These are phyloP conservation scores for Pteruthius melanotis DNA, from an alignment of 2,113 vertebrate genomes.

Conservation along the genomic window DNA sequence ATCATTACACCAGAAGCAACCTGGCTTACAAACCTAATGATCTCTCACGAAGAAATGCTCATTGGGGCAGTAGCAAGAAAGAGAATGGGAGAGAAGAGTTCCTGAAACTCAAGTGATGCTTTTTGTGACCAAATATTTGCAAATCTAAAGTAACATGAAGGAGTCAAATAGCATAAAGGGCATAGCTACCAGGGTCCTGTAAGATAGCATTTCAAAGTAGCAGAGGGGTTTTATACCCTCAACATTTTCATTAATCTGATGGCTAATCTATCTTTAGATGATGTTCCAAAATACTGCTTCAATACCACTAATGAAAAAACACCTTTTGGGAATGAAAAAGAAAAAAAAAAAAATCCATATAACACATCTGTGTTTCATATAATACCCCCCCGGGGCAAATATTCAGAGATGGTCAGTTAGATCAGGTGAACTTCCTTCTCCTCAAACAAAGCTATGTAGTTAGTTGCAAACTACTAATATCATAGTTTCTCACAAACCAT, in stretches of 20 bases:
- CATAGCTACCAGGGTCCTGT: background rate
- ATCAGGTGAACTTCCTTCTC: background rate
- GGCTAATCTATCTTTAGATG: background rate
- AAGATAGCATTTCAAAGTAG: background rate
- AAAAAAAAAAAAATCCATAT: too few species aligned
- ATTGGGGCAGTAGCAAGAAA: background rate
- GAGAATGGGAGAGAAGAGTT: background rate
- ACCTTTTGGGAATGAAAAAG: background rate
- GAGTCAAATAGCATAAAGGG: background rate
- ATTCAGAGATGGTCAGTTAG: background rate
- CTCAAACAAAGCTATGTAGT: background rate
- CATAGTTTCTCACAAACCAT: background rate
- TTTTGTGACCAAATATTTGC: background rate
- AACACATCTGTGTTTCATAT: background rate
- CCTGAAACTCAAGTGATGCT: background rate
- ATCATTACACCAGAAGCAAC: background rate
- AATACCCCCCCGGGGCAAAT: background rate
- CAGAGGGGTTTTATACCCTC: background rate
- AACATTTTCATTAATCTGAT: background rate
- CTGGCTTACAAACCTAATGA: background rate
- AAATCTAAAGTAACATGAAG: background rate
- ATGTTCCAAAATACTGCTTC: background rate
- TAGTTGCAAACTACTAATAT: background rate
- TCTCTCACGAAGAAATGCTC: background rate
- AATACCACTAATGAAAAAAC: background rate